These are phyloP conservation scores for Drosophila engyochracea DNA, from an alignment of 2,888 invertebrate genomes.

Conservation along the genomic window DNA sequence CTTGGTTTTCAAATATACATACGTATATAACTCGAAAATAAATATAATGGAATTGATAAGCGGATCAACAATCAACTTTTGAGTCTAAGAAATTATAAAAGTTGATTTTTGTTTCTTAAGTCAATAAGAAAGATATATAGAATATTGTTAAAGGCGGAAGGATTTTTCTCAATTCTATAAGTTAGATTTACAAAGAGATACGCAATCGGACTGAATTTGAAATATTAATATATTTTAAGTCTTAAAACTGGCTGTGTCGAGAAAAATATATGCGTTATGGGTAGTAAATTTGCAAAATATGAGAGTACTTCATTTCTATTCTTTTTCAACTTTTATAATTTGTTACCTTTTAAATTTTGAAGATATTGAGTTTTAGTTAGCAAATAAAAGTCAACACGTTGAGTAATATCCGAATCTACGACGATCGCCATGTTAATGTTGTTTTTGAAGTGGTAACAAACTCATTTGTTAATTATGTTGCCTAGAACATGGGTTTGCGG, in stretches of 20 bases:
- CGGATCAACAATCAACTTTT: conserved; percentile 15
- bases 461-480: conserved; percentile 85
- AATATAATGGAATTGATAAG: conserved; percentile 15
- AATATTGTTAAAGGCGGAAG: background rate
- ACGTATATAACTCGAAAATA: conserved; percentile 1
- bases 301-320: background rate
- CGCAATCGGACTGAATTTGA: background rate
- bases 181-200: background rate
- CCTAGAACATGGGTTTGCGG: conserved; percentile 63
- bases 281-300: background rate
- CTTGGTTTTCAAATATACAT: background rate
- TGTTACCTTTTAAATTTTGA: background rate
- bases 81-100: background rate
- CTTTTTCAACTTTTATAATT: background rate
- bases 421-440: conserved; percentile 33
- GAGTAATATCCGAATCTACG: conserved; percentile 1
- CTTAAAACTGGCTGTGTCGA: background rate
- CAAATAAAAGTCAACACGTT: background rate
- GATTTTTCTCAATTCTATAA: background rate
- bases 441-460: conserved; percentile 79
- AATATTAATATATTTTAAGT: background rate
- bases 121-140: background rate
- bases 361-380: background rate
- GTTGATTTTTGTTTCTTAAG: background rate
- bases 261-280: background rate